phyloP scores from a whole-genome alignment of 2,888 invertebrate genomes.

The Ichneumoninae sp. region DNA sequence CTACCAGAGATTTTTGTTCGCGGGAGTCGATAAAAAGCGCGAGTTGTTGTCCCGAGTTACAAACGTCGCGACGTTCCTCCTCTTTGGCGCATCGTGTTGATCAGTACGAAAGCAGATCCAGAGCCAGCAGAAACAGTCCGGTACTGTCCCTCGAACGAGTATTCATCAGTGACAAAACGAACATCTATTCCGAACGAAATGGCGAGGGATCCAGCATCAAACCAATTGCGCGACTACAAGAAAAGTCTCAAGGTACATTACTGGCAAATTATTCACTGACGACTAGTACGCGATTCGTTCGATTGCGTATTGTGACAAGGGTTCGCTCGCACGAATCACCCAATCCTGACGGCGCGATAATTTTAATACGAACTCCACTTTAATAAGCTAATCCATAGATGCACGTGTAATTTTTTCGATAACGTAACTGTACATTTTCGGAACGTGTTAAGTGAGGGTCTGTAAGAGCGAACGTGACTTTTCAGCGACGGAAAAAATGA shows the following conservation, averaged over 20 bases:
- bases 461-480: too few relatives aligned
- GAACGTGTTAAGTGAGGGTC: too few relatives aligned
- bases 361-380: neutral
- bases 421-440: too few relatives aligned
- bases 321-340: too few relatives aligned
- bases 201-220: conserved; percentile 87
- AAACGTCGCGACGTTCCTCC: conserved; percentile 45
- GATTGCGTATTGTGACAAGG: neutral
- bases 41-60: conserved; percentile 60
- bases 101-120: neutral
- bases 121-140: conserved; percentile 4
- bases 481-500: too few relatives aligned
- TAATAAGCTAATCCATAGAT: neutral
- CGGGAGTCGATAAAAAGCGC: conserved; percentile 74
- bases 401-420: too few relatives aligned
- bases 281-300: neutral
- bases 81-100: neutral
- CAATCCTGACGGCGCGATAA: neutral
- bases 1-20: conserved; percentile 62
- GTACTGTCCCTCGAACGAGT: conserved; percentile 18
- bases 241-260: conserved; percentile 86
- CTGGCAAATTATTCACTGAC: neutral
- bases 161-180: conserved; percentile 25
- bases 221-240: conserved; percentile 88
- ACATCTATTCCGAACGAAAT: conserved; percentile 74